Percentiles rank a stretch among this genome's conserved stretches.
Evolutionary conservation across 1,140 invertebrate species (phyloP).

Genomic region (Cherax quadricarinatus): DNA sequence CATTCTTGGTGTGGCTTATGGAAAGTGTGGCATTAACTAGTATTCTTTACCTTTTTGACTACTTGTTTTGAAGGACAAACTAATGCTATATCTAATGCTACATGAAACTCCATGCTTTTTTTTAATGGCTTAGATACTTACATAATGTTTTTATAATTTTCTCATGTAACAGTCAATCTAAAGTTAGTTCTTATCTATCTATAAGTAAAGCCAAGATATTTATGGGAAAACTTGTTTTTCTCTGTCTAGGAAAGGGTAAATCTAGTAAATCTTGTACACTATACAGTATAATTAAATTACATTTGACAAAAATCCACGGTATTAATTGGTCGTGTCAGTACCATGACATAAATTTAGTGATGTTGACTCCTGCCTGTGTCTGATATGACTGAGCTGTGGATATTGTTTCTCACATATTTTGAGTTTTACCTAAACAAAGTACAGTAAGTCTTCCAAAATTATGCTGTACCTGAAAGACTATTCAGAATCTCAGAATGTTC

Average conservation of each 20-base stretch:
- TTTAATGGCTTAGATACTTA: neutral
- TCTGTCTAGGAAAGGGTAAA: neutral
- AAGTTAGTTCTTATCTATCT: constrained; percentile 7
- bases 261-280: neutral
- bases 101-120: neutral
- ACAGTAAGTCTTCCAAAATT: neutral
- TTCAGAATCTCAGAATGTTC: no score
- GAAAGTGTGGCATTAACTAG: neutral
- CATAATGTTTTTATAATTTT: neutral
- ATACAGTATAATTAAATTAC: neutral
- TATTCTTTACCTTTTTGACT: neutral
- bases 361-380: neutral
- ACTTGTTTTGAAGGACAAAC: neutral
- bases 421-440: neutral
- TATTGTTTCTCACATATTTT: neutral
- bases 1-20: neutral
- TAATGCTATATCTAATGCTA: neutral
- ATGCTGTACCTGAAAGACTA: neutral
- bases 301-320: neutral
- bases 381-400: neutral
- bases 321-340: neutral
- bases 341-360: neutral
- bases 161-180: neutral
- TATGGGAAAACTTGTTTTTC: neutral
- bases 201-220: neutral